These are phyloP conservation scores for Prochilodus magdalenae DNA, from an alignment of 2,113 vertebrate species.

Conservation along the genomic window DNA sequence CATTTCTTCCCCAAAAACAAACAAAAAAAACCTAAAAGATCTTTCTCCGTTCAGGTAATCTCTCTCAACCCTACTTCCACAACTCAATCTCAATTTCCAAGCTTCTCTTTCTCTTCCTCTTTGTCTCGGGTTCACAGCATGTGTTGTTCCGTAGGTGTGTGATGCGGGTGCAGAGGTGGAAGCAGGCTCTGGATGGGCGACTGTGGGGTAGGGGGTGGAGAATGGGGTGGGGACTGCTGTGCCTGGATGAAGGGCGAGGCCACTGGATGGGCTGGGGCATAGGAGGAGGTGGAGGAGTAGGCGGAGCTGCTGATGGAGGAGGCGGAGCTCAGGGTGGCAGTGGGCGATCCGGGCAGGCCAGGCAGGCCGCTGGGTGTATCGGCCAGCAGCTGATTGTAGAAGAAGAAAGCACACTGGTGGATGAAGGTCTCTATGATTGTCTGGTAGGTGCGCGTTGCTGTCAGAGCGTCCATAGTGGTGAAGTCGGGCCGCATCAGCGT, in stretches of 20 bases:
- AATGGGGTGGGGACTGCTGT: constrained; percentile 78
- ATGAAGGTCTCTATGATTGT: constrained; percentile 98
- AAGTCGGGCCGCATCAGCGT: constrained; percentile 93
- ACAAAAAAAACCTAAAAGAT: neutral
- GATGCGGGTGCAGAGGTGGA: constrained; percentile 78
- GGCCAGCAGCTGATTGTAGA: constrained; percentile 85
- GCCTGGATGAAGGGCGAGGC: constrained; percentile 72
- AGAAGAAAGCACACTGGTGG: constrained; percentile 92
- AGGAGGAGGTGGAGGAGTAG: constrained; percentile 75
- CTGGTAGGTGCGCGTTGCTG: constrained; percentile 92
- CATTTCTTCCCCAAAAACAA: constrained; percentile 1
- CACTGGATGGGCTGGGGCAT: constrained; percentile 67
- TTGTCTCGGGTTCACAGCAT: constrained; percentile 79
- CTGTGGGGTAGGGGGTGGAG: constrained; percentile 83
- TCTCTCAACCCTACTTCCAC: constrained; percentile 33
- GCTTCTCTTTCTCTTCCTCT: constrained; percentile 9
- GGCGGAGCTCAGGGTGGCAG: constrained; percentile 56
- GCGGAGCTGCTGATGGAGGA: constrained; percentile 64
- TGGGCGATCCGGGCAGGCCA: constrained; percentile 48
- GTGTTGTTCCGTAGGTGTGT: constrained; percentile 84
- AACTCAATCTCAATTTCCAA: neutral
- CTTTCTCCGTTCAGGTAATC: constrained; percentile 44
- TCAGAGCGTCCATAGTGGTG: constrained; percentile 94
- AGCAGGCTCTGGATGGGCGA: constrained; percentile 82
- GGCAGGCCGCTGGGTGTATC: constrained; percentile 23